Percentiles rank a stretch among this genome's conserved stretches.
Conservation (phyloP, 1,140 invertebrate genomes). For the Zophobas atratus region DNA sequence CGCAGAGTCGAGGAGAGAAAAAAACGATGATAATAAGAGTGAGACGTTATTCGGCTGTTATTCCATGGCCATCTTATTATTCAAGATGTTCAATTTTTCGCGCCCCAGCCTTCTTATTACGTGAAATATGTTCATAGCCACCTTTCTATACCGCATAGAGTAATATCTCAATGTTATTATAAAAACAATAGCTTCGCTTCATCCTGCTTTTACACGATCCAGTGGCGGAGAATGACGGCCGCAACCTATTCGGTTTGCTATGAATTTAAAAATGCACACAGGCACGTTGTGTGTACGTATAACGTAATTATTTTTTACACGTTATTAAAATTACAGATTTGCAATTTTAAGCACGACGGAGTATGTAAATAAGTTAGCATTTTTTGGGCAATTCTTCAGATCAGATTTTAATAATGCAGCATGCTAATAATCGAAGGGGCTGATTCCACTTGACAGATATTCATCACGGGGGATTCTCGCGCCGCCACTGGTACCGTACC, state of each 20-base stretch:
- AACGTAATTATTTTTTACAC: no score
- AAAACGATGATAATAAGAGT: conserved; percentile 48
- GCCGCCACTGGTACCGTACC: conserved; percentile 54
- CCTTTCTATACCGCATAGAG: conserved; percentile 63
- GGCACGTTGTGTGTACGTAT: no score
- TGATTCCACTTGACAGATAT: conserved; percentile 3
- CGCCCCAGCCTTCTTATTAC: conserved; percentile 61
- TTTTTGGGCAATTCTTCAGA: background rate
- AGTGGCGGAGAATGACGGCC: conserved; percentile 11
- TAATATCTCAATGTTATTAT: conserved; percentile 64
- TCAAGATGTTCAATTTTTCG: conserved; percentile 61
- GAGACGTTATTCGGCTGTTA: conserved; percentile 52
- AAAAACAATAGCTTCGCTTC: conserved; percentile 61
- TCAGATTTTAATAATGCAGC: background rate
- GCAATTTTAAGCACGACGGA: no score
- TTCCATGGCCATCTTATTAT: conserved; percentile 60
- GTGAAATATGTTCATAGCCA: conserved; percentile 64
- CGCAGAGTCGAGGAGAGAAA: background rate
- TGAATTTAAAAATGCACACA: background rate
- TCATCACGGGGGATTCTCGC: background rate
- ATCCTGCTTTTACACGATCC: conserved; percentile 44
- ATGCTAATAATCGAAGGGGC: background rate
- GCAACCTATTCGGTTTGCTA: background rate
- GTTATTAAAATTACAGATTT: no score
- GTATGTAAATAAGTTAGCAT: no score